phyloP scores from a whole-genome alignment of 2,113 vertebrate genomes.

The Fulica atra region DNA sequence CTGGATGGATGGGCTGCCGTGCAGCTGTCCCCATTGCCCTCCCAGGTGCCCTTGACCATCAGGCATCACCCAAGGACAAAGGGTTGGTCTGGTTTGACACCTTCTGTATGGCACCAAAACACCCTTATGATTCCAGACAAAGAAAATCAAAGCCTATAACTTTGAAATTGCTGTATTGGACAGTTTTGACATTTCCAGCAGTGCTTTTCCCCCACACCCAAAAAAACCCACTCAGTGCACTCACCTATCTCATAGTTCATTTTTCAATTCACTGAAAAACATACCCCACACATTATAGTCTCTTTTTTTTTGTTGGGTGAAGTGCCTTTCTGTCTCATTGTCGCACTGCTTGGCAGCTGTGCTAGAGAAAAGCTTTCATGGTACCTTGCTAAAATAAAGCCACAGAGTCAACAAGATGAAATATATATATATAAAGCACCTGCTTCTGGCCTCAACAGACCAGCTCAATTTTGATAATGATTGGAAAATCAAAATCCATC shows the following conservation, averaged over 20 bases:
- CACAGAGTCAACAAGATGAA: background rate
- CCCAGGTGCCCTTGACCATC: accelerated
- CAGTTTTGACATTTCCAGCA: background rate
- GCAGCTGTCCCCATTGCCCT: accelerated
- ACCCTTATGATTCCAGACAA: background rate
- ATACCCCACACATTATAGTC: background rate
- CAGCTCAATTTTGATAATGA: background rate
- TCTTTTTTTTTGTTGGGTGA: background rate
- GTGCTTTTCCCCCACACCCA: accelerated
- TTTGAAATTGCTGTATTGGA: background rate
- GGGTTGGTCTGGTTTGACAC: background rate
- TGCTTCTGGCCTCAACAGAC: background rate
- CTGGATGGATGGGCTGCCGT: background rate
- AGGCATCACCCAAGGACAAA: background rate
- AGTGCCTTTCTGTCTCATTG: background rate
- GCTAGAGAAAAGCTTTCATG: background rate
- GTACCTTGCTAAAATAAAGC: background rate
- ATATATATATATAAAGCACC: background rate
- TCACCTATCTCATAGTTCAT: background rate
- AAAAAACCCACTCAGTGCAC: background rate
- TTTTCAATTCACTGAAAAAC: background rate
- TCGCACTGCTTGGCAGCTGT: background rate
- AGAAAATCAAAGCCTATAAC: background rate
- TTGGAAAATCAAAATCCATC: background rate
- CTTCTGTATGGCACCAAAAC: background rate